Conservation (phyloP, 1,140 invertebrate species). For the Cecropterus lyciades region DNA sequence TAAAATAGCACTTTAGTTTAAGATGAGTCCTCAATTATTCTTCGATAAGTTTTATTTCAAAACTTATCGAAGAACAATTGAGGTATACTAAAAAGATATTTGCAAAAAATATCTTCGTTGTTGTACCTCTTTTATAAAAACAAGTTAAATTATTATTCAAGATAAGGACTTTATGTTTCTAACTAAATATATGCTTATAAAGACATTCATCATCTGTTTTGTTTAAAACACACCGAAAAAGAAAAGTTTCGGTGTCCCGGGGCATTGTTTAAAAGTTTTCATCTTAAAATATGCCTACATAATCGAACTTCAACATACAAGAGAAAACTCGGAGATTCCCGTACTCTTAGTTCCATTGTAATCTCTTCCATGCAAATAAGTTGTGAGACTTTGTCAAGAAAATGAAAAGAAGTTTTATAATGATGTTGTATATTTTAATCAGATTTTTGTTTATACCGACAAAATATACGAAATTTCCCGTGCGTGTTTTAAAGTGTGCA, state of each 20-base stretch:
- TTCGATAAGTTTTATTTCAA: too few species aligned
- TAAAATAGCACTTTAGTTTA: too few species aligned
- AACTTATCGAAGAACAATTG: too few species aligned
- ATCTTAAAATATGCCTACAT: conserved; percentile 31
- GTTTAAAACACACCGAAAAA: conserved; percentile 17
- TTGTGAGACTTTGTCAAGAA: conserved; percentile 14
- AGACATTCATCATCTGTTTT: conserved; percentile 8
- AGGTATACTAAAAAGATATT: too few species aligned
- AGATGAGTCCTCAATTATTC: too few species aligned
- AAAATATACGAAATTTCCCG: too few species aligned
- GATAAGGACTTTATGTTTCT: too few species aligned
- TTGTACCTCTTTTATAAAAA: too few species aligned
- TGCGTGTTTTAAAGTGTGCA: too few species aligned
- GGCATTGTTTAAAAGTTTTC: conserved; percentile 21
- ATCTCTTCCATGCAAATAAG: conserved; percentile 23
- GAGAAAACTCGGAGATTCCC: conserved; percentile 17
- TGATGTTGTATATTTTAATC: not conserved
- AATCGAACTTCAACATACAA: conserved; percentile 23
- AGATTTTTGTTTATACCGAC: not conserved
- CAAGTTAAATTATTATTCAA: too few species aligned
- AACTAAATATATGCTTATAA: not conserved
- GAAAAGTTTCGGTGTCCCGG: conserved; percentile 19
- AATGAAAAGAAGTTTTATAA: not conserved
- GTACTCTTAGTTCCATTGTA: conserved; percentile 23
- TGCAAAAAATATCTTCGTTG: too few species aligned